phyloP scores from a whole-genome alignment of 1,140 invertebrate genomes.

The Helicoverpa armigera region DNA sequence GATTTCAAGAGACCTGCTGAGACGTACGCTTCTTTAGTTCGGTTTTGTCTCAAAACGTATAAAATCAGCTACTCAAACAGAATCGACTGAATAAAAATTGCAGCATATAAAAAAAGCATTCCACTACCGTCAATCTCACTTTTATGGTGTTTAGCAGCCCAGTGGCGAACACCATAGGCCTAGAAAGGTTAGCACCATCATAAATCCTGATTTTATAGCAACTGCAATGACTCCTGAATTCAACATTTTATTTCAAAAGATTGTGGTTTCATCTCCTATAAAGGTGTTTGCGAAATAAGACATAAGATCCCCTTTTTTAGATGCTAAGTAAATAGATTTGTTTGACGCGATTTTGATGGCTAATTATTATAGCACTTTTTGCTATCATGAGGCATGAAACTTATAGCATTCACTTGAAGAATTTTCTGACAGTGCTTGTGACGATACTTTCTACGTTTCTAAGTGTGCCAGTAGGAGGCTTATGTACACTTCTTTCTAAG shows the following conservation, averaged over 20 bases:
- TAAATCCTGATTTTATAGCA: slow-evolving; percentile 52
- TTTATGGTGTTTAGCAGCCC: slow-evolving; percentile 40
- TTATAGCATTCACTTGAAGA: no score
- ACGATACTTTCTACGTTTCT: no score
- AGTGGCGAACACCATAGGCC: slow-evolving; percentile 43
- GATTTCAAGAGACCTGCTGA: no score
- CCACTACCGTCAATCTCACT: slow-evolving; percentile 9
- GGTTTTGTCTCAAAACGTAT: background rate
- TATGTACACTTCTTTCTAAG: no score
- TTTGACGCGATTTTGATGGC: background rate
- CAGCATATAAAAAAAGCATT: slow-evolving; percentile 19
- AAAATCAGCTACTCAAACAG: slow-evolving; percentile 15
- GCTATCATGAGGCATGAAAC: no score
- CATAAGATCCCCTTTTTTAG: background rate
- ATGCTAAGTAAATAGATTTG: background rate
- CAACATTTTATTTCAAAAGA: slow-evolving; percentile 35
- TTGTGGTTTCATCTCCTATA: slow-evolving; percentile 34
- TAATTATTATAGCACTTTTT: no score
- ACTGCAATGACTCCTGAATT: slow-evolving; percentile 44
- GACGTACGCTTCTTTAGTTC: no score
- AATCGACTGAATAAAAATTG: slow-evolving; percentile 27
- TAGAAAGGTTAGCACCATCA: slow-evolving; percentile 44
- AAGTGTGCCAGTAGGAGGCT: no score
- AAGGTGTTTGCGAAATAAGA: slow-evolving; percentile 24
- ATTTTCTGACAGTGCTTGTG: no score